phyloP scores from a whole-genome alignment of 2,113 vertebrate genomes.

The Haemorhous mexicanus region DNA sequence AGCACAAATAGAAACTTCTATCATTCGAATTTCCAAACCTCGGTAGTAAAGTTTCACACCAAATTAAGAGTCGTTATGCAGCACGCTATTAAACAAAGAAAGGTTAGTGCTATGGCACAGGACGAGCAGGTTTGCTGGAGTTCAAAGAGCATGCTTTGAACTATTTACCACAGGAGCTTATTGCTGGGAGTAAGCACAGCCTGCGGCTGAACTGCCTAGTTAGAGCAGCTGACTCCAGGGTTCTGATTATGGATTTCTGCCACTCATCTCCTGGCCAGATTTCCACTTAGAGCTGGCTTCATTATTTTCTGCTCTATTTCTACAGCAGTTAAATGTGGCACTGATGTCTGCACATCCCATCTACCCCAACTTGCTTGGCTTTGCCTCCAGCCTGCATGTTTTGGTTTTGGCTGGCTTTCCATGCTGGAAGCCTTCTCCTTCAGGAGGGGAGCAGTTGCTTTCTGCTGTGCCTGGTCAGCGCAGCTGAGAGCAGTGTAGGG shows the following conservation, averaged over 20 bases:
- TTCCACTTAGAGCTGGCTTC: neutral
- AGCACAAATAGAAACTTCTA: neutral
- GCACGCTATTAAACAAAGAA: neutral
- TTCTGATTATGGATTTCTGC: neutral
- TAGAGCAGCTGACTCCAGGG: neutral
- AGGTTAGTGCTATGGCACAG: neutral
- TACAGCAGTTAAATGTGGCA: neutral
- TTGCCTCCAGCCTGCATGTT: neutral
- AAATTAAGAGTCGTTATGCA: neutral
- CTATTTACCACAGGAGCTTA: neutral
- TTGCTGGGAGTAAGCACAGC: neutral
- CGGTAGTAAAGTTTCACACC: neutral
- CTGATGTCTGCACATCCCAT: neutral
- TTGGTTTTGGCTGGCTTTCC: neutral
- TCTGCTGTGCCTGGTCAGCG: accelerated
- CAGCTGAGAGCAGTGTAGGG: accelerated
- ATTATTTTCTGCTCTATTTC: neutral
- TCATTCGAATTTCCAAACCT: neutral
- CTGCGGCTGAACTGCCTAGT: neutral
- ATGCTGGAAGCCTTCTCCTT: neutral
- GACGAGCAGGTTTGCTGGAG: neutral
- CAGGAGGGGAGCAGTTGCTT: accelerated
- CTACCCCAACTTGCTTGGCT: neutral
- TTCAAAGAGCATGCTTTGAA: neutral
- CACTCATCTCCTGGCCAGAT: neutral